Evolutionary conservation across 2,113 vertebrate genomes (phyloP).

Genomic region (Daubentonia madagascariensis): DNA sequence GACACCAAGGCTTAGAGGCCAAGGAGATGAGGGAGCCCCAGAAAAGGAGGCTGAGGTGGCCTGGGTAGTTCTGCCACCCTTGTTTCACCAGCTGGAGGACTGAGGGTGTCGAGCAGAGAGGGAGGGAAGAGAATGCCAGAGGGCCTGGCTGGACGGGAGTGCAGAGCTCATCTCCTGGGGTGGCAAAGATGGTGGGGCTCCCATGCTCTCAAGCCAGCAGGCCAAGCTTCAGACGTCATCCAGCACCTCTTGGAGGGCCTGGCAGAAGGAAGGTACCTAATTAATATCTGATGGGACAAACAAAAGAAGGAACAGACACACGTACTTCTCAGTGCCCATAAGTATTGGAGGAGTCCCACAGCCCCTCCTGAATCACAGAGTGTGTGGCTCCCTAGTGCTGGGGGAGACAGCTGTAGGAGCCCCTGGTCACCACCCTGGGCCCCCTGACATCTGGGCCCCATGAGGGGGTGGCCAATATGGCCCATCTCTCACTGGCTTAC

Average conservation of each 20-base stretch:
- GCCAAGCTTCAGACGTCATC: not conserved
- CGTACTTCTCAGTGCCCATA: not conserved
- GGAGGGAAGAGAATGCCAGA: not conserved
- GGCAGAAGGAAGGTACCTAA: not conserved
- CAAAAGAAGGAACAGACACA: not conserved
- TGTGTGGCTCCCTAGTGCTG: not conserved
- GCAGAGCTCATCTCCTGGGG: not conserved
- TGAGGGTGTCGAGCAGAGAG: not conserved
- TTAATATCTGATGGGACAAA: not conserved
- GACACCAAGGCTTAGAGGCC: not conserved
- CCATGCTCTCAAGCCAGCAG: not conserved
- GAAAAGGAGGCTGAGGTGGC: not conserved
- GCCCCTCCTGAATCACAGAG: not conserved
- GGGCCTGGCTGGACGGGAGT: not conserved
- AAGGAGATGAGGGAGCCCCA: not conserved
- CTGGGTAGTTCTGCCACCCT: not conserved
- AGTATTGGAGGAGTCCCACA: not conserved
- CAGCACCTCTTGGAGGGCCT: accelerated
- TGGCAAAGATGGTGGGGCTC: not conserved
- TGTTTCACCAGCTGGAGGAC: too few species aligned
- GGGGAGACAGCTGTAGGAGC: too few species aligned
- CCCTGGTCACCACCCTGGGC: not conserved
- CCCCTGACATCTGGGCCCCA: not conserved
- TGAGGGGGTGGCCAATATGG: not conserved
- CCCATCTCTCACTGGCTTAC: not conserved